phyloP scores from a whole-genome alignment of 2,888 invertebrate species.

The Drosophila monieri region DNA sequence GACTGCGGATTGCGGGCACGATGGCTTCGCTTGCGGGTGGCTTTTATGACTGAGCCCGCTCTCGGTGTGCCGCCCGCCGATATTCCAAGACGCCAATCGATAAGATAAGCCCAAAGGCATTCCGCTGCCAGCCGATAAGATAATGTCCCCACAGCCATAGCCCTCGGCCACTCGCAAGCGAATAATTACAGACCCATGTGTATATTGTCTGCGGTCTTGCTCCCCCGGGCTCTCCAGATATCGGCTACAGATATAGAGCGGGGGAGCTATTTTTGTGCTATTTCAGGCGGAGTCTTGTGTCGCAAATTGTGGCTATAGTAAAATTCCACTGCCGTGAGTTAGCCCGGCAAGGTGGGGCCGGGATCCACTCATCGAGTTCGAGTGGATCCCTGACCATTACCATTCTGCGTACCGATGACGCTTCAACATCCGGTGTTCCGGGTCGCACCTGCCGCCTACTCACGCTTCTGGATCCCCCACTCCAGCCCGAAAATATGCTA shows the following conservation, averaged over 20 bases:
- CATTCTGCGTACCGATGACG: constrained; percentile 52
- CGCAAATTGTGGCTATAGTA: constrained; percentile 6
- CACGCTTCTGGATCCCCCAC: neutral
- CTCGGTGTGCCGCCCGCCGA: constrained; percentile 45
- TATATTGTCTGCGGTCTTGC: constrained; percentile 26
- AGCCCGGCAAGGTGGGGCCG: neutral
- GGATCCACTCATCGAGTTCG: constrained; percentile 15
- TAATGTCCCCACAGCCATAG: constrained; percentile 13
- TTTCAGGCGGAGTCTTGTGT: constrained; percentile 2
- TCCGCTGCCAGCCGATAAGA: constrained; percentile 38
- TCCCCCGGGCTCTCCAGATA: constrained; percentile 14
- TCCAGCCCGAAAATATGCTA: constrained; percentile 8
- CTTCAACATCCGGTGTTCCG: constrained; percentile 40
- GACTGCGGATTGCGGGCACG: neutral
- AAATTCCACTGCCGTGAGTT: constrained; percentile 41
- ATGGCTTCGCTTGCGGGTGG: constrained; percentile 20
- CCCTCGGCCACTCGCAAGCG: constrained; percentile 2
- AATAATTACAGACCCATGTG: constrained; percentile 2
- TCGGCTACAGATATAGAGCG: constrained; percentile 16
- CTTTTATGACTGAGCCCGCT: constrained; percentile 58
- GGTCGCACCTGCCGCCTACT: neutral
- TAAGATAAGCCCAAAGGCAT: constrained; percentile 55
- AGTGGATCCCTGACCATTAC: constrained; percentile 51
- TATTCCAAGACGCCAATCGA: constrained; percentile 45
- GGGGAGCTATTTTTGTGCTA: constrained; percentile 32